These are phyloP conservation scores for Nomada flava DNA, from an alignment of 2,888 invertebrate genomes.

Conservation along the genomic window DNA sequence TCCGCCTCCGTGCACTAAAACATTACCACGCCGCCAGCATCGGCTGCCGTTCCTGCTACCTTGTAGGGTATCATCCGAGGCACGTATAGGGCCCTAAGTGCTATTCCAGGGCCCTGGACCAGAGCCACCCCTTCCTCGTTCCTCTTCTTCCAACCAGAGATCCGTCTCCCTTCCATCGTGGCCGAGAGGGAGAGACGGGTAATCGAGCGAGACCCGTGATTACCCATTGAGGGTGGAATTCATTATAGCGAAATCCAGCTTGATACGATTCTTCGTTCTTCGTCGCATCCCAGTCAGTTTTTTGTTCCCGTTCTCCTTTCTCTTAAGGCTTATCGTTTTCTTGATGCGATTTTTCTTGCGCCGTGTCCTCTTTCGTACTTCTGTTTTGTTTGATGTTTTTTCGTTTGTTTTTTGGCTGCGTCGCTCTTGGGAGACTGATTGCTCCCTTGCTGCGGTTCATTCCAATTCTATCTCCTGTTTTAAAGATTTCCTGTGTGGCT, in stretches of 20 bases:
- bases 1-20: slow-evolving; percentile 75
- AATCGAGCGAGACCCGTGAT: slow-evolving; percentile 76
- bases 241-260: slow-evolving; percentile 78
- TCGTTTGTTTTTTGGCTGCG: background rate
- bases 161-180: slow-evolving; percentile 38
- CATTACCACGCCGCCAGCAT: slow-evolving; percentile 73
- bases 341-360: slow-evolving; percentile 21
- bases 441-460: too few relatives aligned
- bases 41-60: slow-evolving; percentile 75
- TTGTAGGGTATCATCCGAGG: slow-evolving; percentile 78
- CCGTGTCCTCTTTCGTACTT: slow-evolving; percentile 25
- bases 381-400: background rate
- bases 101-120: slow-evolving; percentile 70
- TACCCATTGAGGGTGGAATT: slow-evolving; percentile 82
- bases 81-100: slow-evolving; percentile 77
- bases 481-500: too few relatives aligned
- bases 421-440: background rate
- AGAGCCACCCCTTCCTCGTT: slow-evolving; percentile 66
- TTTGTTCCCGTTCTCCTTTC: background rate
- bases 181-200: slow-evolving; percentile 62
- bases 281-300: slow-evolving; percentile 12
- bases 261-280: slow-evolving; percentile 55
- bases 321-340: slow-evolving; percentile 38
- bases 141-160: slow-evolving; percentile 43
- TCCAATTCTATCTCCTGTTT: too few relatives aligned